Percentiles rank a stretch among this genome's conserved stretches.
These are phyloP conservation scores for Pampusana beccarii DNA, from an alignment of 2,113 vertebrate genomes.

Conservation along the genomic window DNA sequence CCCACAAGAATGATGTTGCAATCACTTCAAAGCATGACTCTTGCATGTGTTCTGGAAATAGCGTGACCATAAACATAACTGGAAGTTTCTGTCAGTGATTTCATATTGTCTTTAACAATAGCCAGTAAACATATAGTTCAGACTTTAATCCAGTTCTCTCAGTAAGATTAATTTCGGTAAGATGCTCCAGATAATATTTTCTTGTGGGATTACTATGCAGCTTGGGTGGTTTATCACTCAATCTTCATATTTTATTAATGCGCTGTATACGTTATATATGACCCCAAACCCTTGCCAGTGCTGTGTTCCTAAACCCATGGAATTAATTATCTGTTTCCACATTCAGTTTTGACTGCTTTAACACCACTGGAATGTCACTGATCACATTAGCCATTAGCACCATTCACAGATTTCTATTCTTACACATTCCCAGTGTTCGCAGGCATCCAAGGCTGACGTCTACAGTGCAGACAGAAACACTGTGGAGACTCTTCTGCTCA, in stretches of 20 bases:
- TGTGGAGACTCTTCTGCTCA: background rate
- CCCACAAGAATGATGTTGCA: background rate
- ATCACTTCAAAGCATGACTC: constrained; percentile 20
- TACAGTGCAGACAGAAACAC: background rate
- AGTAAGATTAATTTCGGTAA: constrained; percentile 6
- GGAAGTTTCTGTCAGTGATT: constrained; percentile 26
- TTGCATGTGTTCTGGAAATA: constrained; percentile 28
- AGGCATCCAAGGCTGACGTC: background rate
- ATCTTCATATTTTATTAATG: constrained; percentile 18
- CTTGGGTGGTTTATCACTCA: constrained; percentile 34
- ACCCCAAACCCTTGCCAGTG: background rate
- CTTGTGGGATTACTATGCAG: constrained; percentile 2
- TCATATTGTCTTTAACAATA: constrained; percentile 43
- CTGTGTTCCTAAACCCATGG: background rate
- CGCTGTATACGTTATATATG: background rate
- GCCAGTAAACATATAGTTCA: background rate
- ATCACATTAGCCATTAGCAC: constrained; percentile 3
- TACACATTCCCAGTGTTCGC: background rate
- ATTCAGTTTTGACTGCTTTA: background rate
- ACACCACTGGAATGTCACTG: constrained; percentile 19
- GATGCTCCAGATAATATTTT: background rate
- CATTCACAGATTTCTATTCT: constrained; percentile 14
- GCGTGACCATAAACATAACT: background rate
- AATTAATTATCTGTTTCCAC: constrained; percentile 37
- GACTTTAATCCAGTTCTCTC: constrained; percentile 10